A percentile compares a stretch with the other conserved stretches of the same genome.
phyloP scores from a whole-genome alignment of 2,797 vertebrate species.

The Amazona finschi region DNA sequence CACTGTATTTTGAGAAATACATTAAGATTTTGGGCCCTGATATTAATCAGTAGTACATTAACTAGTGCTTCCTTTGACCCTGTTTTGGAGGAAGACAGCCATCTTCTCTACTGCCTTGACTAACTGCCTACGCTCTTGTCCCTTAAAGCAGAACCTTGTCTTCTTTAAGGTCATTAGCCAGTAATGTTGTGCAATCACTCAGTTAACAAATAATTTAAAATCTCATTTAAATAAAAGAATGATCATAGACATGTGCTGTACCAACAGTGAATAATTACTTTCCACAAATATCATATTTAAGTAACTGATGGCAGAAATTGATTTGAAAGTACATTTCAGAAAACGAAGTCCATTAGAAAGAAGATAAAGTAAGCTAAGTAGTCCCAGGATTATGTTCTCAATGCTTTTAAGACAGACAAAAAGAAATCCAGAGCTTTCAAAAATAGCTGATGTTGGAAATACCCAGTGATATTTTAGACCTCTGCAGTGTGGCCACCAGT shows the following conservation, averaged over 20 bases:
- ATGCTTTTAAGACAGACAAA: neutral
- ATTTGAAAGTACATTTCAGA: neutral
- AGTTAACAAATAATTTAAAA: neutral
- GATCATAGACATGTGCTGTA: neutral
- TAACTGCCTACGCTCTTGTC: neutral
- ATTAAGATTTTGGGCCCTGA: neutral
- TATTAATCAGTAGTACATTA: neutral
- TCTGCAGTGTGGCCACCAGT: neutral
- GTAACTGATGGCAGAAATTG: neutral
- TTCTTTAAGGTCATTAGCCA: neutral
- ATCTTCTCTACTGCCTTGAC: neutral
- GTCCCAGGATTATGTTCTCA: neutral
- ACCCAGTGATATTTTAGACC: neutral
- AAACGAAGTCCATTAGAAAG: neutral
- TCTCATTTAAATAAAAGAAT: neutral
- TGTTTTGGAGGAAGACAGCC: neutral
- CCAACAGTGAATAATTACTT: neutral
- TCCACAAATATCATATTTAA: conserved; percentile 1
- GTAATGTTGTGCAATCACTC: neutral
- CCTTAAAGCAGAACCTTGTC: neutral
- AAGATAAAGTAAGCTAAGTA: neutral
- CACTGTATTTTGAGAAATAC: neutral
- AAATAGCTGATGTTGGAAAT: neutral
- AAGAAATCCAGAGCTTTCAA: neutral
- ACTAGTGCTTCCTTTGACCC: neutral